Evolutionary conservation across 2,888 invertebrate genomes (phyloP).

Genomic region (Eumacrocentrus americanus): DNA sequence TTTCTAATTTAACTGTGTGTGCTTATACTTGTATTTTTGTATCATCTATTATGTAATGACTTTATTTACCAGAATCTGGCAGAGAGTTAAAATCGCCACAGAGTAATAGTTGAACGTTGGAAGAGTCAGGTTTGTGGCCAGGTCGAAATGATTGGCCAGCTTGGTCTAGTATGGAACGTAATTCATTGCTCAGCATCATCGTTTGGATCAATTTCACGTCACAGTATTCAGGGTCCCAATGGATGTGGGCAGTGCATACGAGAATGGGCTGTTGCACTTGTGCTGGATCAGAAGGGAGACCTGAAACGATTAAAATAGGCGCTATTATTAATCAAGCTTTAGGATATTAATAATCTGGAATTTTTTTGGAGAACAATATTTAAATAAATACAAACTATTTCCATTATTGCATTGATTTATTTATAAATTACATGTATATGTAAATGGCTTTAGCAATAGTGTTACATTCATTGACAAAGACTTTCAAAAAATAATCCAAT

Average conservation of each 20-base stretch:
- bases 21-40: background rate
- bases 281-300: constrained; percentile 76
- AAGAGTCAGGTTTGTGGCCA: constrained; percentile 74
- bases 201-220: constrained; percentile 99
- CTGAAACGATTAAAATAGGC: too few relatives aligned
- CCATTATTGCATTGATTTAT: too few relatives aligned
- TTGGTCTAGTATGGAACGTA: constrained; percentile 86
- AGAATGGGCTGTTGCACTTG: constrained; percentile 84
- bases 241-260: constrained; percentile 98
- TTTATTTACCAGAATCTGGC: constrained; percentile 82
- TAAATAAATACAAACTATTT: too few relatives aligned
- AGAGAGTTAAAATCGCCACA: constrained; percentile 99
- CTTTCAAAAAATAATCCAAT: too few relatives aligned
- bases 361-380: background rate
- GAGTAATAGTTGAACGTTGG: constrained; percentile 87
- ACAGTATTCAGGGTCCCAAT: constrained; percentile 99
- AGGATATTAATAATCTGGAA: too few relatives aligned
- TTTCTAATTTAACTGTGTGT: background rate
- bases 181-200: constrained; percentile 97
- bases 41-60: background rate
- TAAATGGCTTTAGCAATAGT: too few relatives aligned
- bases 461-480: too few relatives aligned
- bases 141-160: constrained; percentile 79
- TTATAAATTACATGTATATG: too few relatives aligned
- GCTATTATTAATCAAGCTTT: too few relatives aligned